Conservation (phyloP, 2,888 invertebrate species). For the Amblyjoppa fuscipennis region DNA sequence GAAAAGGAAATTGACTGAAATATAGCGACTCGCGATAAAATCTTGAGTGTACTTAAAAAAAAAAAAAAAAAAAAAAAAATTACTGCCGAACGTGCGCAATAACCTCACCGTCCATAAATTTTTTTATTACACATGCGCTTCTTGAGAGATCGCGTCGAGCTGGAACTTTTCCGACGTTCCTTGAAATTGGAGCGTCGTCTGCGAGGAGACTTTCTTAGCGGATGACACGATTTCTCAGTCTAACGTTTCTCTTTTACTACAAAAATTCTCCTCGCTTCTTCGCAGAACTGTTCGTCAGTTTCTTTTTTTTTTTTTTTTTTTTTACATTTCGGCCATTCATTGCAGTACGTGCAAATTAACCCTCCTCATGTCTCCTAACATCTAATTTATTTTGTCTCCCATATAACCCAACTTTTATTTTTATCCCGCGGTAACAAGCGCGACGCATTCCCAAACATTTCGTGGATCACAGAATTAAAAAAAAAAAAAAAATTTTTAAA, state of each 20-base stretch:
- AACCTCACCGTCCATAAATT: slow-evolving; percentile 33
- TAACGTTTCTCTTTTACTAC: slow-evolving; percentile 6
- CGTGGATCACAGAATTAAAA: too few relatives aligned
- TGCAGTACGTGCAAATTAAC: neutral
- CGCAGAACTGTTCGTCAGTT: slow-evolving; percentile 6
- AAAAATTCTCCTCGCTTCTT: slow-evolving; percentile 11
- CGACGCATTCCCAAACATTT: too few relatives aligned
- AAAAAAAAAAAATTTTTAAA: too few relatives aligned
- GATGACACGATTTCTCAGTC: slow-evolving; percentile 33
- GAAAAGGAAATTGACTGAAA: slow-evolving; percentile 19
- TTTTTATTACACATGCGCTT: slow-evolving; percentile 49
- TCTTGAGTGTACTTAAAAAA: neutral
- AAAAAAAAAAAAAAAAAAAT: too few relatives aligned
- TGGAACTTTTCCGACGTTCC: slow-evolving; percentile 42
- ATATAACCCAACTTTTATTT: too few relatives aligned
- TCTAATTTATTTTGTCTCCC: neutral
- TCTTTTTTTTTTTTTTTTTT: neutral
- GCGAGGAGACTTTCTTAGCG: slow-evolving; percentile 43
- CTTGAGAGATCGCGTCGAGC: neutral
- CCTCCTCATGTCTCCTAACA: neutral
- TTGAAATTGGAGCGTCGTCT: slow-evolving; percentile 40
- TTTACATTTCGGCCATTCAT: too few relatives aligned
- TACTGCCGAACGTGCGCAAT: slow-evolving; percentile 13
- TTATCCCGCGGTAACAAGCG: too few relatives aligned
- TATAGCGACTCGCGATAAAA: slow-evolving; percentile 22